phyloP scores from a whole-genome alignment of 2,113 vertebrate species.

The Seriola aureovittata region DNA sequence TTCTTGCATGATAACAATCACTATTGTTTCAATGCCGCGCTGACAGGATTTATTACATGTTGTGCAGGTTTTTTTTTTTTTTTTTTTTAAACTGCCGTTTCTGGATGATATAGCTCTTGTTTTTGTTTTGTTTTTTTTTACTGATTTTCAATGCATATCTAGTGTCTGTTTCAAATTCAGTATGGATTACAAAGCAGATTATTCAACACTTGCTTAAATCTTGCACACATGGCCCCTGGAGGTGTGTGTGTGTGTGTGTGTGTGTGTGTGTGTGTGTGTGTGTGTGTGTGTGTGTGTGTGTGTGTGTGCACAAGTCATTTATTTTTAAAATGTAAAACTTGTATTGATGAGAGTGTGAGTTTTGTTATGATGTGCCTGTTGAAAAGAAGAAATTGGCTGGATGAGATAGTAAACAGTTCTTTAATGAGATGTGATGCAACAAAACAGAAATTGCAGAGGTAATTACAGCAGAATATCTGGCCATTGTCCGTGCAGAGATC shows the following conservation, averaged over 20 bases:
- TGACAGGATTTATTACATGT: conserved; percentile 9
- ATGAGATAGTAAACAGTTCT: neutral
- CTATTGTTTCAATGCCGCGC: neutral
- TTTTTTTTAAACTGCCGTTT: neutral
- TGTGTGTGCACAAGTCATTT: neutral
- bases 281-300: no score
- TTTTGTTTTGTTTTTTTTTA: conserved; percentile 2
- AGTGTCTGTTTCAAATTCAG: neutral
- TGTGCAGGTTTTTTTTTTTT: neutral
- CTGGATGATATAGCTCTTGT: neutral
- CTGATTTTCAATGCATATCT: neutral
- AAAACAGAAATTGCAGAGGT: neutral
- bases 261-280: neutral
- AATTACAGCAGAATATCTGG: neutral
- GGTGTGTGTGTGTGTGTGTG: neutral
- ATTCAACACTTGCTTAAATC: neutral
- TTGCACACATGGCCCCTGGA: no score
- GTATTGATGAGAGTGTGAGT: neutral
- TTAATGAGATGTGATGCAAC: neutral
- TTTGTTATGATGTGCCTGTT: neutral
- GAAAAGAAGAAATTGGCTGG: neutral
- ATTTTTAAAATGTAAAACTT: no score
- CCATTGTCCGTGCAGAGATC: neutral
- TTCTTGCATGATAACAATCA: neutral
- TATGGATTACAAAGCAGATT: neutral